Conservation (phyloP, 1,140 invertebrate species). For the Sycophaga agraensis region DNA sequence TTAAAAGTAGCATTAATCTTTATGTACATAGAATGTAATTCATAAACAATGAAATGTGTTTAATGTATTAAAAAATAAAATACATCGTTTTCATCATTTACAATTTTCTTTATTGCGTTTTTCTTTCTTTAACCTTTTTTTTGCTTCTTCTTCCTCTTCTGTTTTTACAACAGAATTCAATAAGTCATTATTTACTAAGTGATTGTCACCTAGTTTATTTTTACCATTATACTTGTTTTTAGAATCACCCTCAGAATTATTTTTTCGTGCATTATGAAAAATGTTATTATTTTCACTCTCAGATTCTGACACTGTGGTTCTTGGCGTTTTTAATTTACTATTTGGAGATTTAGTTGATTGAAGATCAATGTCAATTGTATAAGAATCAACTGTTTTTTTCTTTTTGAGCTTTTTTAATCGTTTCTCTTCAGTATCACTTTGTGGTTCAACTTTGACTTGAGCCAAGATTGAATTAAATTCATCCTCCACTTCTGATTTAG, state of each 20-base stretch:
- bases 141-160: neutral
- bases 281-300: no score
- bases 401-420: neutral
- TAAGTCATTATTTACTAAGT: no score
- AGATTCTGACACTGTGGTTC: no score
- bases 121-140: neutral
- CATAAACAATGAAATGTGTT: neutral
- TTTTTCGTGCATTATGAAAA: neutral
- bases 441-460: slow-evolving; percentile 25
- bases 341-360: no score
- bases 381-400: neutral
- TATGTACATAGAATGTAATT: slow-evolving; percentile 10
- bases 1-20: neutral
- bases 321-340: no score
- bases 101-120: neutral
- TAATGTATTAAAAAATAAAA: neutral
- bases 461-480: neutral
- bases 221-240: neutral
- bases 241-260: neutral
- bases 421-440: neutral
- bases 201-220: no score
- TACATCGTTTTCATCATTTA: slow-evolving; percentile 8
- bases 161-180: neutral
- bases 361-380: neutral
- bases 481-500: neutral